phyloP scores from a whole-genome alignment of 1,140 invertebrate genomes.

The Aphelenchoides avenae region DNA sequence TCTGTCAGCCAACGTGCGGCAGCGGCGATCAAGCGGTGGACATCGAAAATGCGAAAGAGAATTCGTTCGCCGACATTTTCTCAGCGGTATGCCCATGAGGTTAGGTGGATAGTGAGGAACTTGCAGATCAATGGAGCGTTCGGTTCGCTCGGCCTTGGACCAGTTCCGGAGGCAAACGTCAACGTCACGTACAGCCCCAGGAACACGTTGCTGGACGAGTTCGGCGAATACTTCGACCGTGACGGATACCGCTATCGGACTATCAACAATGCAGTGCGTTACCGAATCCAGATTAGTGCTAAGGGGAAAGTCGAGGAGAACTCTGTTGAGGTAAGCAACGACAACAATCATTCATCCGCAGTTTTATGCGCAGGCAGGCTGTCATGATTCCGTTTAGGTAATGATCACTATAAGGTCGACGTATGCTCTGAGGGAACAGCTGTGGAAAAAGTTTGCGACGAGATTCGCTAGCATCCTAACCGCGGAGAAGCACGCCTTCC shows the following conservation, averaged over 20 bases:
- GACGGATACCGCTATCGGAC: slow-evolving; percentile 1
- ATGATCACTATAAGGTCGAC: slow-evolving; percentile 2
- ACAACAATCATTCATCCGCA: not conserved
- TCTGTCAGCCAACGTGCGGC: slow-evolving; percentile 5
- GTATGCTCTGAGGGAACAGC: not conserved
- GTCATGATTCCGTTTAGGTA: too few species aligned
- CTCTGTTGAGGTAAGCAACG: not conserved
- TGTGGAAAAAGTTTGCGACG: slow-evolving; percentile 4
- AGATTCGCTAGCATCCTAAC: not conserved
- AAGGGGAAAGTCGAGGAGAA: not conserved
- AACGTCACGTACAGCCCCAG: not conserved
- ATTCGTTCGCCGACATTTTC: slow-evolving; percentile 1
- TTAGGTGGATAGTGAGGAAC: not conserved
- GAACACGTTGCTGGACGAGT: not conserved
- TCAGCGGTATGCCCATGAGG: not conserved
- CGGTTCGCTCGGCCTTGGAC: not conserved
- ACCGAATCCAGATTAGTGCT: not conserved
- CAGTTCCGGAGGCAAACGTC: not conserved
- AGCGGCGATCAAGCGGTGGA: slow-evolving; percentile 11
- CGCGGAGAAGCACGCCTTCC: not conserved
- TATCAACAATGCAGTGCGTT: not conserved
- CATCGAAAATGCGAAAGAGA: slow-evolving; percentile 7
- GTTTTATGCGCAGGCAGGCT: too few species aligned
- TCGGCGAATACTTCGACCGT: slow-evolving; percentile 1
- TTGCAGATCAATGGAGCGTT: slow-evolving; percentile 15